phyloP scores from a whole-genome alignment of 1,140 invertebrate species.

The Nasonia vitripennis region DNA sequence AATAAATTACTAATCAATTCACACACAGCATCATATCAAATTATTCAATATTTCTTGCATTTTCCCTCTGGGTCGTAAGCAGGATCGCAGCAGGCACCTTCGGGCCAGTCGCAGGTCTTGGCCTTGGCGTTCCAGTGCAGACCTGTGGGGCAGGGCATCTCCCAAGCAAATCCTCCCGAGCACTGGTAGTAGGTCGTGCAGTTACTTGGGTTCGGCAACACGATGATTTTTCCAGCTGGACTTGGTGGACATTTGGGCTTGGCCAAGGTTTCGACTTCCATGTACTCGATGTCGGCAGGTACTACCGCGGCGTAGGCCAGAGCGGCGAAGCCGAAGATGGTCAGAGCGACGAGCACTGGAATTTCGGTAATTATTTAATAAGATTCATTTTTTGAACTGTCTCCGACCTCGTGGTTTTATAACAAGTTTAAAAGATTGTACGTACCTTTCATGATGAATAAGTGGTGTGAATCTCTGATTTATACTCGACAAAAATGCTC shows the following conservation, averaged over 20 bases:
- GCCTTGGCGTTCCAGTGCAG: not conserved
- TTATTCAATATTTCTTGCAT: not conserved
- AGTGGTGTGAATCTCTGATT: not conserved
- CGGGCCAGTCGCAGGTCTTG: not conserved
- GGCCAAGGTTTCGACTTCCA: not conserved
- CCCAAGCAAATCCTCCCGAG: not conserved
- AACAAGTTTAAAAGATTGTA: not conserved
- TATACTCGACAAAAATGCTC: not conserved
- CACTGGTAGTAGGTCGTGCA: not conserved
- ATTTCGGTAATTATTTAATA: not conserved
- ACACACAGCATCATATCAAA: not conserved
- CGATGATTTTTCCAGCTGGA: not conserved
- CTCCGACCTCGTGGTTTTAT: too few species aligned
- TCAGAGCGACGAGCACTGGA: not conserved
- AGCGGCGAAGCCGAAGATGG: not conserved
- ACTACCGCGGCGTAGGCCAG: not conserved
- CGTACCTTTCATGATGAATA: constrained; percentile 39
- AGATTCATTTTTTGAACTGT: too few species aligned
- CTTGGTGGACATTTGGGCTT: not conserved
- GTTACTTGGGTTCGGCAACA: not conserved
- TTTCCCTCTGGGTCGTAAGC: not conserved
- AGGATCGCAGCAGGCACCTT: not conserved
- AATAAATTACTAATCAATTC: too few species aligned
- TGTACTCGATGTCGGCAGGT: not conserved
- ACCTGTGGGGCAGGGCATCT: not conserved